Conservation (phyloP, 2,888 invertebrate genomes). For the Pterobdella sp. region DNA sequence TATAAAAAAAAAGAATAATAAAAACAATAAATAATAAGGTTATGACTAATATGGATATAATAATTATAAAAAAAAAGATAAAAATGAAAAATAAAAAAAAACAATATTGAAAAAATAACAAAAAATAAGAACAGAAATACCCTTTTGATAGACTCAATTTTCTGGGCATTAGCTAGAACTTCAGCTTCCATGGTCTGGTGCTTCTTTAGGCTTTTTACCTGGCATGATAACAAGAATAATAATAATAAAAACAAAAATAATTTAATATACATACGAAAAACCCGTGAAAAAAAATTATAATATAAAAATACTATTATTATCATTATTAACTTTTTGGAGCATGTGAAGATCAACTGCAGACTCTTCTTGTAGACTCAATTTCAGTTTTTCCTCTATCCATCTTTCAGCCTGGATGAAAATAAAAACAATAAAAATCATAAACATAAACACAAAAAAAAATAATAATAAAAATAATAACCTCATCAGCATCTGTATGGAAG, state of each 20-base stretch:
- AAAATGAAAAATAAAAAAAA: background rate
- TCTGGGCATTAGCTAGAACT: slow-evolving; percentile 59
- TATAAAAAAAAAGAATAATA: background rate
- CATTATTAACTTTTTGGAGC: slow-evolving; percentile 94
- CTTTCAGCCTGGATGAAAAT: slow-evolving; percentile 59
- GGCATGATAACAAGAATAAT: background rate
- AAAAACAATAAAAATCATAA: background rate
- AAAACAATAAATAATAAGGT: slow-evolving; percentile 9
- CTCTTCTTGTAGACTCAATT: slow-evolving; percentile 70
- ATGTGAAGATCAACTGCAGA: slow-evolving; percentile 65
- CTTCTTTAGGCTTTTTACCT: slow-evolving; percentile 51
- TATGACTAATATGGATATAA: background rate
- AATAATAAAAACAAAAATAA: background rate
- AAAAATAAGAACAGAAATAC: slow-evolving; percentile 11
- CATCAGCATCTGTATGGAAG: too few species aligned
- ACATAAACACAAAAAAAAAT: background rate
- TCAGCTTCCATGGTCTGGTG: slow-evolving; percentile 55
- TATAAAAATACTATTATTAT: background rate
- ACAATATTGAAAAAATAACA: background rate
- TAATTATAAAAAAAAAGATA: background rate
- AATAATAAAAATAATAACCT: background rate
- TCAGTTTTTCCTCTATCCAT: slow-evolving; percentile 85
- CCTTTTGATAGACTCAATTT: slow-evolving; percentile 70
- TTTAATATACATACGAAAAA: background rate
- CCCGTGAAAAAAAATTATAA: background rate